A percentile compares a stretch with the other conserved stretches of the same genome.
Evolutionary conservation across 2,797 vertebrate species (phyloP).

Genomic region (Gallinago solitaria): DNA sequence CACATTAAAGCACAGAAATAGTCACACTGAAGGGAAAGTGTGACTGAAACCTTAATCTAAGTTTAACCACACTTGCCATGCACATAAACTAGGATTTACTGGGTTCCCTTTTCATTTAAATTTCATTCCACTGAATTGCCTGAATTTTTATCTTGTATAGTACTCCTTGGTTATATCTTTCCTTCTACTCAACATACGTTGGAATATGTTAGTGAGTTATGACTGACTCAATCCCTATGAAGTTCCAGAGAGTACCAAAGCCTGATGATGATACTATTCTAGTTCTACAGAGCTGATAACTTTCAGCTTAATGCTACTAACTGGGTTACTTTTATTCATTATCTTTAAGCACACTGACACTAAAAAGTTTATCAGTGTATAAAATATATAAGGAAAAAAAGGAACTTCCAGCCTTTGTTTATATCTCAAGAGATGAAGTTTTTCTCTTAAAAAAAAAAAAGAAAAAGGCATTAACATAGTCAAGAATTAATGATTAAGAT

Average conservation of each 20-base stretch:
- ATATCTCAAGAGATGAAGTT: not conserved
- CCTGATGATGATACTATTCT: fast-evolving
- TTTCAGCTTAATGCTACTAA: not conserved
- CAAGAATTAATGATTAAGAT: not conserved
- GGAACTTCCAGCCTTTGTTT: not conserved
- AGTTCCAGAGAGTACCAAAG: not conserved
- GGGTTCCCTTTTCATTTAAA: not conserved
- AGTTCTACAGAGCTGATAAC: not conserved
- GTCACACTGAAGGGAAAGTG: not conserved
- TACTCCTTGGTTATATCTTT: not conserved
- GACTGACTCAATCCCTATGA: not conserved
- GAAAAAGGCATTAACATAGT: not conserved
- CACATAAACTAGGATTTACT: not conserved
- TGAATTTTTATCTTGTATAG: not conserved
- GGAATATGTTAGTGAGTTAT: not conserved
- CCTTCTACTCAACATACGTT: not conserved
- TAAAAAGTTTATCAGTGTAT: not conserved
- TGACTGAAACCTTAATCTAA: not conserved
- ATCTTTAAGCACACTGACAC: not conserved
- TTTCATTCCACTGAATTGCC: not conserved
- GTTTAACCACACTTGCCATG: not conserved
- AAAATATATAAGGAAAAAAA: not conserved
- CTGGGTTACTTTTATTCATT: not conserved
- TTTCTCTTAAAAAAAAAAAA: not conserved
- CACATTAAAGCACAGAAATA: not conserved